phyloP scores from a whole-genome alignment of 2,888 invertebrate species.

The Callimorpha dominula region DNA sequence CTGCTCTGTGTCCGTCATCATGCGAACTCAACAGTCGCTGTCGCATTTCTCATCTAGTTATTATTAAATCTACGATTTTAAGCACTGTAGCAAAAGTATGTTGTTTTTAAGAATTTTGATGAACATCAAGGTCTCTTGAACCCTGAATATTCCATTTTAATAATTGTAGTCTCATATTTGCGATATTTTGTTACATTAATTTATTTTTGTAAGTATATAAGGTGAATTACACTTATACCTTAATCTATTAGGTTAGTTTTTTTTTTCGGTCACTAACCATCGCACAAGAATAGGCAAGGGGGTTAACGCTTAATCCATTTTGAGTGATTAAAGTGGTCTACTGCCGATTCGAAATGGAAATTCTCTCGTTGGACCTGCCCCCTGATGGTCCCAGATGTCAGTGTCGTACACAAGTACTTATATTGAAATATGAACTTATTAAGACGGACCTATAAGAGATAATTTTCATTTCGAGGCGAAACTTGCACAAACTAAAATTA shows the following conservation, averaged over 20 bases:
- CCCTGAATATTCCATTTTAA: conserved; percentile 36
- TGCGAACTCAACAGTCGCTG: background rate
- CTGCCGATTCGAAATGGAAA: background rate
- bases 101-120: conserved; percentile 31
- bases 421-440: background rate
- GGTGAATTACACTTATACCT: conserved; percentile 41
- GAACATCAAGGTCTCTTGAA: conserved; percentile 25
- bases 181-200: conserved; percentile 47
- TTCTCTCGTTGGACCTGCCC: background rate
- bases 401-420: background rate
- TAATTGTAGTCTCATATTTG: conserved; percentile 25
- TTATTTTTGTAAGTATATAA: conserved; percentile 34
- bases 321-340: background rate
- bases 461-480: background rate
- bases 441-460: background rate
- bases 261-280: background rate
- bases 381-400: background rate
- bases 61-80: conserved; percentile 1
- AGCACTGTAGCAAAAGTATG: conserved; percentile 17
- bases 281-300: background rate
- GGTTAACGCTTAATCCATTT: background rate
- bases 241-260: background rate
- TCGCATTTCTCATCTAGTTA: background rate
- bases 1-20: background rate
- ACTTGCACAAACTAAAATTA: background rate